A percentile compares a stretch with the other conserved stretches of the same genome.
phyloP scores from a whole-genome alignment of 2,797 vertebrate genomes.

The Sebastiscus tertius region DNA sequence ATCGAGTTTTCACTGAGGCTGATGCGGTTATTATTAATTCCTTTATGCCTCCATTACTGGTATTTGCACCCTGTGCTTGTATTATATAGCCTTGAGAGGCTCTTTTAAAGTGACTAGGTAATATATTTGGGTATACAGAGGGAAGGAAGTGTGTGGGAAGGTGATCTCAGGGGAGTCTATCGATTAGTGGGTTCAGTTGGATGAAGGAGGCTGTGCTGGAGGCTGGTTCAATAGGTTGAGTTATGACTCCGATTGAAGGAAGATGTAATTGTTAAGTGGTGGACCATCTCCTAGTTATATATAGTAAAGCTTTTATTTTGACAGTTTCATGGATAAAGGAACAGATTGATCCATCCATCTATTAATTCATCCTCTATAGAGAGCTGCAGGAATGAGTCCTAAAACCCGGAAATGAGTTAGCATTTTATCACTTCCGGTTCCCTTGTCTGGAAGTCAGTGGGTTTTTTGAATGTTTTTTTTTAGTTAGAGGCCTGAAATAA shows the following conservation, averaged over 20 bases:
- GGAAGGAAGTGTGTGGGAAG: conserved; percentile 41
- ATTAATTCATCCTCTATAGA: neutral
- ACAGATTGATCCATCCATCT: neutral
- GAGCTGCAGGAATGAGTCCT: no score
- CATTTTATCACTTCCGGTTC: no score
- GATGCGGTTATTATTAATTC: conserved; percentile 18
- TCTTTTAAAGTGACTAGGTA: conserved; percentile 19
- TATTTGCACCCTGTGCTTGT: conserved; percentile 29
- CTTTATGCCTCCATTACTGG: conserved; percentile 31
- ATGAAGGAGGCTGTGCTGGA: conserved; percentile 36
- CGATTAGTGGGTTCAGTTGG: conserved; percentile 63
- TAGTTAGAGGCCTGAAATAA: neutral
- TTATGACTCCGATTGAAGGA: conserved; percentile 53
- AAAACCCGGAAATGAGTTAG: no score
- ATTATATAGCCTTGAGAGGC: conserved; percentile 23
- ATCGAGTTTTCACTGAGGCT: conserved; percentile 13
- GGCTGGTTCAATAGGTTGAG: conserved; percentile 58
- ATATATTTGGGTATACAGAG: conserved; percentile 30
- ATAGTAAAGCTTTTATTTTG: conserved; percentile 1
- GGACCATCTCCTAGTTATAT: conserved; percentile 2
- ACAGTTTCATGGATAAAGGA: conserved; percentile 7
- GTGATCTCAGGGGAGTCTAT: conserved; percentile 52
- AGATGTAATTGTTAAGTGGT: conserved; percentile 21
- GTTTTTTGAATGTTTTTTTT: neutral
- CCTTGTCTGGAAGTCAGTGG: no score